Conservation (phyloP, 2,888 invertebrate species). For the Macrosoma leucophasiata region DNA sequence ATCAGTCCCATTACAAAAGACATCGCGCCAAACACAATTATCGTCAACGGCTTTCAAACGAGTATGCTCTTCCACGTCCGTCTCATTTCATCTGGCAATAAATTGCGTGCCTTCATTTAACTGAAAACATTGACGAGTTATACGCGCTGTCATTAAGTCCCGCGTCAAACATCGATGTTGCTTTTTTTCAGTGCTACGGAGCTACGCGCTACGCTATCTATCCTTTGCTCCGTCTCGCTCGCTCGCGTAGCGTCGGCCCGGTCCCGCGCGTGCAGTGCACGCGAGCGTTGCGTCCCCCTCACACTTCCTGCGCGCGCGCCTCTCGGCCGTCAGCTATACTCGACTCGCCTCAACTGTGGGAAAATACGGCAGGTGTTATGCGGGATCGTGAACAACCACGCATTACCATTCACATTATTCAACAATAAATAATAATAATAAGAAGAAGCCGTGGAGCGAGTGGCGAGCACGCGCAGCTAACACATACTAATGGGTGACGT, state of each 20-base stretch:
- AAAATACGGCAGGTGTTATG: conserved; percentile 78
- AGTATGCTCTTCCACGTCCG: no score
- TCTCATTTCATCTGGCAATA: conserved; percentile 26
- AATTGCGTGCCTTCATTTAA: conserved; percentile 34
- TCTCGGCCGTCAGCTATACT: conserved; percentile 46
- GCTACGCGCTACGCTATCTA: conserved; percentile 41
- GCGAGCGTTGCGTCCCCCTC: conserved; percentile 49
- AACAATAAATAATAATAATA: conserved; percentile 76
- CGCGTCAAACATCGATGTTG: conserved; percentile 26
- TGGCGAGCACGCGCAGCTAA: conserved; percentile 70
- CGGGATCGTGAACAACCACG: conserved; percentile 76
- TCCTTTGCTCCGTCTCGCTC: conserved; percentile 42
- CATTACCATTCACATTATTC: conserved; percentile 76
- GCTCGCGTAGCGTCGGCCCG: conserved; percentile 31
- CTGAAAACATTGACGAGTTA: conserved; percentile 32
- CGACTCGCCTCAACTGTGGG: conserved; percentile 76
- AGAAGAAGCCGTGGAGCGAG: conserved; percentile 74
- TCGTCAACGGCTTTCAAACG: no score
- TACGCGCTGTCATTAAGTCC: conserved; percentile 33
- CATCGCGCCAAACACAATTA: no score
- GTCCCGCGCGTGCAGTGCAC: conserved; percentile 59
- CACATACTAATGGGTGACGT: conserved; percentile 59
- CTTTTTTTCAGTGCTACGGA: conserved; percentile 37
- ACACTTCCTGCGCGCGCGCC: conserved; percentile 63
- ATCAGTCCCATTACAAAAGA: no score